Percentiles rank a stretch among this genome's conserved stretches.
Evolutionary conservation across 1,140 invertebrate genomes (phyloP).

Genomic region (Magallana angulata): DNA sequence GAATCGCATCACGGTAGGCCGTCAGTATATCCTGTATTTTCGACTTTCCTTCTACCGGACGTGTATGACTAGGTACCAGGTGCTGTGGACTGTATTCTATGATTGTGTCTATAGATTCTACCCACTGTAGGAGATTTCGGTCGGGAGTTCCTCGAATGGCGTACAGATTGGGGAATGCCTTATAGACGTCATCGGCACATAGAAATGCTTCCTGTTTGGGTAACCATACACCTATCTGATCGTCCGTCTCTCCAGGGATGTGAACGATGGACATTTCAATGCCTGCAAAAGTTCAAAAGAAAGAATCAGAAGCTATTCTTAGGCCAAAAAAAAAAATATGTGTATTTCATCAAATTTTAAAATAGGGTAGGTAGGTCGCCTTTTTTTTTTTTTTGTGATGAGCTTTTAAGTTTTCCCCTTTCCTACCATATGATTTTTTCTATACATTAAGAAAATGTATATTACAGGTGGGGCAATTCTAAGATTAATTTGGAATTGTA

Average conservation of each 20-base stretch:
- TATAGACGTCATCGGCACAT: slow-evolving; percentile 71
- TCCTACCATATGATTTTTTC: too few species aligned
- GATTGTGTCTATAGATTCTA: slow-evolving; percentile 68
- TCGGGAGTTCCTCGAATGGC: slow-evolving; percentile 71
- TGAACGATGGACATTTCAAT: slow-evolving; percentile 63
- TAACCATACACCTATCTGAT: slow-evolving; percentile 74
- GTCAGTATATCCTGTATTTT: slow-evolving; percentile 61
- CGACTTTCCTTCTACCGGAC: slow-evolving; percentile 63
- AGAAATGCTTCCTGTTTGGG: slow-evolving; percentile 63
- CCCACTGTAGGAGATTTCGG: slow-evolving; percentile 67
- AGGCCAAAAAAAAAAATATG: too few species aligned
- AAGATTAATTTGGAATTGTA: too few species aligned
- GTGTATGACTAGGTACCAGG: slow-evolving; percentile 72
- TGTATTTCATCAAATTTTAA: too few species aligned
- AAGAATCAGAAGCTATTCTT: too few species aligned
- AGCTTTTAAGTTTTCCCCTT: too few species aligned
- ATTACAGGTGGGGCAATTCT: too few species aligned
- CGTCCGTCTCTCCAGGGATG: slow-evolving; percentile 74
- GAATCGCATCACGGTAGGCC: slow-evolving; percentile 71
- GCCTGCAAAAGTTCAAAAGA: not conserved
- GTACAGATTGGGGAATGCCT: slow-evolving; percentile 74
- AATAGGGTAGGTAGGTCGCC: too few species aligned
- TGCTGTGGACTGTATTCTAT: slow-evolving; percentile 63
- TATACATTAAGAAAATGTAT: too few species aligned
- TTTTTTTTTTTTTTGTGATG: too few species aligned